Base-by-base conservation (phyloP, 2,797 vertebrate genomes). In the Hypotaenidia philippensis region DNA sequence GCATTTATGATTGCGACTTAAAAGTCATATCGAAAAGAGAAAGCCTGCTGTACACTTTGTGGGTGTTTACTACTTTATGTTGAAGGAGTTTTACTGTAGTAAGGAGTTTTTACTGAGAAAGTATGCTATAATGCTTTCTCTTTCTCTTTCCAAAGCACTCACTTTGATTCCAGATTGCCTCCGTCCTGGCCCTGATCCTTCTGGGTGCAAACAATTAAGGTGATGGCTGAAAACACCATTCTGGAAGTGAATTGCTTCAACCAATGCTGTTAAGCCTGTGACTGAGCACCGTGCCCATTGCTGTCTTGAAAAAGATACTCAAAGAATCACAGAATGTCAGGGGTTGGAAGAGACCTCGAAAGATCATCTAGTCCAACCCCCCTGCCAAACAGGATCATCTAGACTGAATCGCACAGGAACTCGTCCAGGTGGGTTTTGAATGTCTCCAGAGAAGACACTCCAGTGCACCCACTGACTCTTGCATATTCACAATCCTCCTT, bases 191-290 rank as follows among this genome's bases (percentile, higher is more conserved):
- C 5, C 10, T 57, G 38, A 49, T 68, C 32, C 17, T 69, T 85
- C 41, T 80, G 50, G 31, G 45, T 41, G 34, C 14, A 55, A 69
- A 49, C 13, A 14, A 34, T 32, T 38, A 44, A 12, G 5, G 4
- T 41, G 22, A 20, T 84, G 36, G 31, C 45, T 71, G 50, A 34
- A 64, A 60, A 31, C 69, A 32, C 9, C 26, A 11, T 44, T 89
- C 63, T 82, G 44, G 84, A 64, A 52, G 34, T 8, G 25, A 61
- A 38, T 16, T 75, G 29, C 34, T 74, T 31, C 1, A 1, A 41
- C 10, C 32, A 79, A 36, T 0, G 0, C 11, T 72, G 14, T 23
- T 79, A 36, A 77, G 36, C 7, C 17, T 3, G 2, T 31, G 22
- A 56, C 14, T 59, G 15, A 59, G 8, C 44, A 63, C 7, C 9